phyloP scores from a whole-genome alignment of 1,140 invertebrate species.

The Adelges cooleyi region DNA sequence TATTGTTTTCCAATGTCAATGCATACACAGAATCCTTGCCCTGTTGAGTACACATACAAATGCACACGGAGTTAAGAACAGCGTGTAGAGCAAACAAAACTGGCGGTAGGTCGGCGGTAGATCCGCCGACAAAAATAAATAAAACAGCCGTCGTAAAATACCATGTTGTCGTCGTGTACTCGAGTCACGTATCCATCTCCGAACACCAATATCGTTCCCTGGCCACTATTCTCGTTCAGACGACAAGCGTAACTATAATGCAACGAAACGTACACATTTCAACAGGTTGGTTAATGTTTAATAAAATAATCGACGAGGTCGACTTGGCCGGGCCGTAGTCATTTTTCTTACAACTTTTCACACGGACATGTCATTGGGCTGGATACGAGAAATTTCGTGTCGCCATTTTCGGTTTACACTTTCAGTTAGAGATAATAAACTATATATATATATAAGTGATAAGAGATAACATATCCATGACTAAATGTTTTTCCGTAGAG shows the following conservation, averaged over 20 bases:
- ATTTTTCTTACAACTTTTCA: too few species aligned
- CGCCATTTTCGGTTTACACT: too few species aligned
- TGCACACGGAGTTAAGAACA: neutral
- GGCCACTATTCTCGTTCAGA: conserved; percentile 70
- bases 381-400: too few species aligned
- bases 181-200: conserved; percentile 54
- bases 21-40: conserved; percentile 75
- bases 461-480: too few species aligned
- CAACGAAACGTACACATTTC: neutral
- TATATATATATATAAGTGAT: too few species aligned
- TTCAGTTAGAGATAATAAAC: too few species aligned
- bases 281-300: too few species aligned
- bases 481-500: too few species aligned
- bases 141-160: conserved; percentile 30
- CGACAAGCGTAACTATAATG: conserved; percentile 54
- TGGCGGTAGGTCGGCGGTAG: neutral
- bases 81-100: neutral
- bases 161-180: conserved; percentile 61
- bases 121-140: neutral
- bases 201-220: conserved; percentile 60
- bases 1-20: conserved; percentile 62
- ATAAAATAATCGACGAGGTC: too few species aligned
- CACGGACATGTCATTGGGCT: too few species aligned
- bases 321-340: too few species aligned
- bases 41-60: conserved; percentile 31